Base-by-base conservation (phyloP, 2,113 vertebrate genomes). In the Gallinago media region DNA sequence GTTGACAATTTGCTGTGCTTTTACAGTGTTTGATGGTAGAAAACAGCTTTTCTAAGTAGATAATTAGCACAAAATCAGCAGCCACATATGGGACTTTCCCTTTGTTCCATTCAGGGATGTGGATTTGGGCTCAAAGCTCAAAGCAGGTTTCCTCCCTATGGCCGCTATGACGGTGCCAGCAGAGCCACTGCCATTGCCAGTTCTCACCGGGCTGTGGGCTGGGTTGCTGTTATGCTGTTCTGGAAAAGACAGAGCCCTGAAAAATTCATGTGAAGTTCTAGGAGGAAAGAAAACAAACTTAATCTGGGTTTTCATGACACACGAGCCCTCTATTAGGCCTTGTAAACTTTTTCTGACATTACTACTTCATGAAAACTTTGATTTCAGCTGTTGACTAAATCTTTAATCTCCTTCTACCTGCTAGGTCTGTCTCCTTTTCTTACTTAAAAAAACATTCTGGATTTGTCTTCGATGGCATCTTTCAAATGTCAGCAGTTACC, bases 401-500 rank as follows among this genome's bases (percentile, higher is more conserved):
- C 92, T 96, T 95, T 93, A 88, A 94, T 96, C 95, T 96, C 88
- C 83, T 31, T 92, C 85, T 93, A 72, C 82, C 76, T 93, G 55
- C 85, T 83, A 86, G 65, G 65, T 86, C 85, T 92, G 79, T 91
- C 82, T 96, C 68, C 76, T 96, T 90, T 93, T 52, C 94, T 96
- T 90, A 92, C 88, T 91, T 91, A 91, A 94, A 95, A 95, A 96
- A 84, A 67, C 56, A 79, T 74, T 86, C 88, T 78, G 85, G 82
- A 86, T 95, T 95, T 95, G 89, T 96, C 85, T 94, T 91, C 44
- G 32, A 88, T 85, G 91, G 72, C 96, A 95, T 95, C 95, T 97
- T 92, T 96, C 95, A 96, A 97, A 94, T 94, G 96, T 97, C 96
- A 96, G 95, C 92, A 94, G 90, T 94, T 93, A 93, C 85, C 9